These are phyloP conservation scores for Sitta europaea DNA, from an alignment of 2,113 vertebrate genomes.

Conservation along the genomic window DNA sequence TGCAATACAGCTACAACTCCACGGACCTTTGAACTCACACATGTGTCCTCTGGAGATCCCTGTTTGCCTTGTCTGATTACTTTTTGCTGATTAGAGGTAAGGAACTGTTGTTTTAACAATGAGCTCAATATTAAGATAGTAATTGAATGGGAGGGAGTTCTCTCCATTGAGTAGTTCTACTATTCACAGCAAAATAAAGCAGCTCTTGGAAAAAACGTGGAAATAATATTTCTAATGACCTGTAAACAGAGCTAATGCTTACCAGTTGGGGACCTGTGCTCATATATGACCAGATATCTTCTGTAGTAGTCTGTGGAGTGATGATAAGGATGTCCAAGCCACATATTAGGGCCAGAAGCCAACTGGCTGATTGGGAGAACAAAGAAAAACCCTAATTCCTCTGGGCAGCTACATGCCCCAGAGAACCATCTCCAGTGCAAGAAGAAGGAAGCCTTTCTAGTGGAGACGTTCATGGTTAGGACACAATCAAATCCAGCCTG, in stretches of 20 bases:
- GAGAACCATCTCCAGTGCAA: not conserved
- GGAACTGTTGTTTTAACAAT: not conserved
- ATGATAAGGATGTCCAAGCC: not conserved
- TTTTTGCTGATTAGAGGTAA: not conserved
- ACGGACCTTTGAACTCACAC: not conserved
- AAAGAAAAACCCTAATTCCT: not conserved
- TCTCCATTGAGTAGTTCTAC: not conserved
- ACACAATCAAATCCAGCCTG: not conserved
- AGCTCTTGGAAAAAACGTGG: not conserved
- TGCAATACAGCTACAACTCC: not conserved
- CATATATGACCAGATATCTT: not conserved
- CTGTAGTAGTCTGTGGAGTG: not conserved
- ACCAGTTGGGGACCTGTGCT: rapidly evolving
- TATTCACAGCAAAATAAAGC: not conserved
- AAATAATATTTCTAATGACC: not conserved
- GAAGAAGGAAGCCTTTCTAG: not conserved
- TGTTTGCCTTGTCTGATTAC: not conserved
- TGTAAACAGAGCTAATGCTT: not conserved
- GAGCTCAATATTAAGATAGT: not conserved
- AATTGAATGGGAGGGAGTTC: not conserved
- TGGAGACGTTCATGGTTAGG: rapidly evolving
- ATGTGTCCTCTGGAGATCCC: not conserved
- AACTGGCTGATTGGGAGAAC: not conserved
- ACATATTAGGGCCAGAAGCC: not conserved
- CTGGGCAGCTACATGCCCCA: not conserved